Base-by-base conservation (phyloP, 2,888 invertebrate species). In the Lasioglossum vierecki region DNA sequence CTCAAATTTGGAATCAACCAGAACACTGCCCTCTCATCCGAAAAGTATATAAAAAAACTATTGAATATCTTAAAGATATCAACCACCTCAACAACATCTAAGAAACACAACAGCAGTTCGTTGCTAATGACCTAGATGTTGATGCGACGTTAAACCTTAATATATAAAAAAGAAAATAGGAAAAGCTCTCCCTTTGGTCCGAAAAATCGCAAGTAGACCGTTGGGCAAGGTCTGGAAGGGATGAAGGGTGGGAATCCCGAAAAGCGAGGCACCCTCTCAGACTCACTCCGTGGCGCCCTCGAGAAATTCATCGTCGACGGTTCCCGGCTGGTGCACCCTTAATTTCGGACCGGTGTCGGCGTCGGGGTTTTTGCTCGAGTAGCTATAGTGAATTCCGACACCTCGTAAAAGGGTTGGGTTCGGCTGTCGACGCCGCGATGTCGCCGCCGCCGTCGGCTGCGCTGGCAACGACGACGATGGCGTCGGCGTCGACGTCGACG, bases 381-480 rank as follows among this genome's bases (percentile, higher is more conserved):
- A 68, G 73, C 76, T 81, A 80, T 73, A 80, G 80, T 53, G 87
- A 88, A 88, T 87, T 82, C 74, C 81, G 83, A 85, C 83, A 84
- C 88, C 84, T 83, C 77, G 88, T 82, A 83, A 89, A 89, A 89
- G 89, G 85, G 84, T 81, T 73, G 81, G 79, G 78, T 66, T 57
- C 76, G 87, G 85, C 53, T 84, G 84, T 76, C 86, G 75, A 80
- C 84, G 71, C 73, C 70, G 72, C 72, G 79, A 8, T 79, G 83
- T 46, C 57, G 72, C 13, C 71, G 77, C 74, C 75, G 57, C 9
- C 66, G 76, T 35, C 2, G 83, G 30, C 44, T 63, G 13, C 68
- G 77, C 70, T 71, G 57, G 2, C 57, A n/a, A n/a, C 86, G 74
- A 78, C 5, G 70, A 15, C 76, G 75, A 30, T 76, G 78, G 2